phyloP scores from a whole-genome alignment of 2,888 invertebrate genomes.

The Clepsis dumicolana region DNA sequence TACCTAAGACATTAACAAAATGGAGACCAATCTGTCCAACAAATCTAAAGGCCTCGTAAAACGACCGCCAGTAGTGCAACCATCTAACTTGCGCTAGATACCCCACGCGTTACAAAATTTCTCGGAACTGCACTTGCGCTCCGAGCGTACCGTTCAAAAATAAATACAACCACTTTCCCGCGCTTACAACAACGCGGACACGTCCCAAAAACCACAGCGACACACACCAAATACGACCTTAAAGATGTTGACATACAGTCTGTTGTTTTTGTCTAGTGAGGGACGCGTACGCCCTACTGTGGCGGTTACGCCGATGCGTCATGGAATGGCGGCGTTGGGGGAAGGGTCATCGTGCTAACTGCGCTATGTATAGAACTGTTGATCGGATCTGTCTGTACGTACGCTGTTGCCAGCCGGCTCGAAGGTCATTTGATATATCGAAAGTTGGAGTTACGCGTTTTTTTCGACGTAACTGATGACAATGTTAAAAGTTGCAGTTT shows the following conservation, averaged over 20 bases:
- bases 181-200: conserved; percentile 8
- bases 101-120: conserved; percentile 42
- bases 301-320: conserved; percentile 36
- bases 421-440: conserved; percentile 42
- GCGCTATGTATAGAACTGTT: conserved; percentile 33
- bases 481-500: conserved; percentile 3
- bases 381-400: conserved; percentile 29
- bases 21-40: too few relatives aligned
- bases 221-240: not conserved
- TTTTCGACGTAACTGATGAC: not conserved
- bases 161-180: conserved; percentile 47
- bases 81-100: conserved; percentile 38
- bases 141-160: conserved; percentile 42
- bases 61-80: not conserved
- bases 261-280: not conserved
- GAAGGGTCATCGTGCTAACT: conserved; percentile 43
- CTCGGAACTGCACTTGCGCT: conserved; percentile 45
- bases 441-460: conserved; percentile 35
- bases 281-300: conserved; percentile 18
- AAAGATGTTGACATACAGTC: not conserved
- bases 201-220: conserved; percentile 27
- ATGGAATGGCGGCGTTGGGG: conserved; percentile 34
- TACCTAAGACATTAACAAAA: too few relatives aligned
- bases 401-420: conserved; percentile 44
- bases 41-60: not conserved